phyloP scores from a whole-genome alignment of 2,797 vertebrate species.

The Streptopelia turtur region DNA sequence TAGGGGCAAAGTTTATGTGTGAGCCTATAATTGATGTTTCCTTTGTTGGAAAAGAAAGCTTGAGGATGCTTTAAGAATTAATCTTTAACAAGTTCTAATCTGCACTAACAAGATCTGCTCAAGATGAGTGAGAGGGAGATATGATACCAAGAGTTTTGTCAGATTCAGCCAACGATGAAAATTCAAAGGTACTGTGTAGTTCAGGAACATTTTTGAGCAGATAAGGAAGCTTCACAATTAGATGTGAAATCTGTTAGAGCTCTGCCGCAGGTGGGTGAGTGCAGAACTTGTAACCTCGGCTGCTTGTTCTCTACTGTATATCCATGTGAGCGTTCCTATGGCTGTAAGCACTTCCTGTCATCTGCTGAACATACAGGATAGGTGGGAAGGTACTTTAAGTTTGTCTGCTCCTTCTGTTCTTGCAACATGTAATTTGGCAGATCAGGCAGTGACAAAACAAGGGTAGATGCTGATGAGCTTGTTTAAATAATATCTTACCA shows the following conservation, averaged over 20 bases:
- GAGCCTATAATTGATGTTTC: constrained; percentile 93
- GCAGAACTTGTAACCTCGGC: not conserved
- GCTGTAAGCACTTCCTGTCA: not conserved
- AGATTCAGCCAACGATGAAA: constrained; percentile 85
- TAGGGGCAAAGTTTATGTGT: constrained; percentile 93
- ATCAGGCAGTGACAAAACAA: not conserved
- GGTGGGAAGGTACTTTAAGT: not conserved
- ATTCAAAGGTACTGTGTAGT: constrained; percentile 80
- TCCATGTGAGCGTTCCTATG: not conserved
- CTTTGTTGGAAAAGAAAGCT: constrained; percentile 89
- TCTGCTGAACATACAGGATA: not conserved
- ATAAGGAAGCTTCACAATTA: constrained; percentile 60
- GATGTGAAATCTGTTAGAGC: constrained; percentile 2
- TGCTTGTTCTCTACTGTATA: not conserved
- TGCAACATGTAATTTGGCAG: not conserved
- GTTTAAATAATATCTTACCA: not conserved
- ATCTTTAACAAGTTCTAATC: constrained; percentile 98
- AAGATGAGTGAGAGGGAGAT: constrained; percentile 86
- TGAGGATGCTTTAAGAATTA: constrained; percentile 93
- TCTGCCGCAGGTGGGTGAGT: not conserved
- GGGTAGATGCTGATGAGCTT: not conserved
- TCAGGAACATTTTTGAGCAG: constrained; percentile 78
- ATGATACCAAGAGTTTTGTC: constrained; percentile 86
- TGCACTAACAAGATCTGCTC: constrained; percentile 87
- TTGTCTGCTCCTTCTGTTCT: not conserved